Evolutionary conservation across 2,113 vertebrate genomes (phyloP), one percentile per base, ranked within the genome.

Genomic region (Cygnus buccinator): DNA sequence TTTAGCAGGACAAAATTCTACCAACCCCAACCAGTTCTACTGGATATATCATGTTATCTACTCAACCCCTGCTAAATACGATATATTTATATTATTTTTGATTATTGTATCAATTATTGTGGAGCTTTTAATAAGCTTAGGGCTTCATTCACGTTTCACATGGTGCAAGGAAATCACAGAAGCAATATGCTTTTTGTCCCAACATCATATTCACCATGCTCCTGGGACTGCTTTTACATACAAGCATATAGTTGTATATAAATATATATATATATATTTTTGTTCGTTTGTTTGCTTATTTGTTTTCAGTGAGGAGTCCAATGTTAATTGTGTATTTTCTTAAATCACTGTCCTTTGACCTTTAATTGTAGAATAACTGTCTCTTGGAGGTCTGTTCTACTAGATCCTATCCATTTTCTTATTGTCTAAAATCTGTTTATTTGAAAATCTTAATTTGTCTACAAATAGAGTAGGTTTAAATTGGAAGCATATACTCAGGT

Each of bases 171-270:
- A 79, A 82, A 72, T 61, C 35, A 79, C 85, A 13, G 20, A 86
- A 83, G 67, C 37, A 57, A 11, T 9, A 2, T 39, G 10, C 52
- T 90, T 2, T 90, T 90, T 58, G 89, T 89, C 21, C 13, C 31
- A 86, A 8, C 26, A 35, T 43, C 2, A 10, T 39, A 61, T 35
- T 66, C 17, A 26, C 75, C 14, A 16, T 18, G 5, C 11, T 77
- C 11, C 13, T 33, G 23, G 33, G 15, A 41, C n/a, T 70, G 5
- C 20, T 89, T 94, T 80, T 75, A 28, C 19, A 26, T 66, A 10
- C 9, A 29, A 50, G 11, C 0, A 1, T 52, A 13, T 4, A 57
- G 19, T 37, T 0, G 0, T 25, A 50, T 14, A 21, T 74, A 58
- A 65, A 21, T 48, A 21, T 20, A 39, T 39, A 39, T 25, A 50